Percentiles rank a stretch among this genome's conserved stretches.
Conservation (phyloP, 2,797 vertebrate species). For the Brachyalestes nurse region DNA sequence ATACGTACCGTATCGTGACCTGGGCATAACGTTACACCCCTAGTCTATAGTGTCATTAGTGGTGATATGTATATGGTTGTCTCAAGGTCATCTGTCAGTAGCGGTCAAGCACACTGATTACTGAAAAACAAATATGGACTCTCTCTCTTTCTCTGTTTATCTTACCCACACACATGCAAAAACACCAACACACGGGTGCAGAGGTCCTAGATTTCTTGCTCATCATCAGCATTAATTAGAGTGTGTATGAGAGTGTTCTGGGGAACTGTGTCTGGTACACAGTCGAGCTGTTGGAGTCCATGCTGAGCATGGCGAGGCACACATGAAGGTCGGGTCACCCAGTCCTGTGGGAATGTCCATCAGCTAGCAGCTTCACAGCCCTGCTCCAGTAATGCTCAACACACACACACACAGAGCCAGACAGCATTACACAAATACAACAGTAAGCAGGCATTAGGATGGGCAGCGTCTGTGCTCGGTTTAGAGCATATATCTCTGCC, state of each 20-base stretch:
- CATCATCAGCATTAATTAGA: conserved; percentile 47
- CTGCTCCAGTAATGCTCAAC: conserved; percentile 19
- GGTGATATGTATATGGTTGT: conserved; percentile 1
- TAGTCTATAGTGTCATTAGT: conserved; percentile 7
- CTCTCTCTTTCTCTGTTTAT: neutral
- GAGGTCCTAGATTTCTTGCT: conserved; percentile 19
- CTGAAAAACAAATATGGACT: conserved; percentile 34
- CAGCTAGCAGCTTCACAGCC: conserved; percentile 23
- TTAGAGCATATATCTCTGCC: neutral
- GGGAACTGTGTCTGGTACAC: conserved; percentile 22
- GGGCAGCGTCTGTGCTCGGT: neutral
- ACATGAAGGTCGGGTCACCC: conserved; percentile 51
- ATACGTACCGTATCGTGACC: no score
- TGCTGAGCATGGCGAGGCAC: conserved; percentile 36
- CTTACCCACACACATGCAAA: conserved; percentile 15
- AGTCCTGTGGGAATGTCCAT: conserved; percentile 20
- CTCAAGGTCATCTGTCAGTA: conserved; percentile 33
- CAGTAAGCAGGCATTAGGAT: neutral
- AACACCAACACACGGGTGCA: neutral
- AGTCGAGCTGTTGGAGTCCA: conserved; percentile 16
- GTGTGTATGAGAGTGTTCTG: conserved; percentile 7
- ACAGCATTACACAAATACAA: neutral
- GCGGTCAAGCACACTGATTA: conserved; percentile 14
- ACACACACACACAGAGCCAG: neutral
- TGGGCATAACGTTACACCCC: no score